Base-by-base conservation (phyloP, 2,888 invertebrate species). In the Buathra laborator region DNA sequence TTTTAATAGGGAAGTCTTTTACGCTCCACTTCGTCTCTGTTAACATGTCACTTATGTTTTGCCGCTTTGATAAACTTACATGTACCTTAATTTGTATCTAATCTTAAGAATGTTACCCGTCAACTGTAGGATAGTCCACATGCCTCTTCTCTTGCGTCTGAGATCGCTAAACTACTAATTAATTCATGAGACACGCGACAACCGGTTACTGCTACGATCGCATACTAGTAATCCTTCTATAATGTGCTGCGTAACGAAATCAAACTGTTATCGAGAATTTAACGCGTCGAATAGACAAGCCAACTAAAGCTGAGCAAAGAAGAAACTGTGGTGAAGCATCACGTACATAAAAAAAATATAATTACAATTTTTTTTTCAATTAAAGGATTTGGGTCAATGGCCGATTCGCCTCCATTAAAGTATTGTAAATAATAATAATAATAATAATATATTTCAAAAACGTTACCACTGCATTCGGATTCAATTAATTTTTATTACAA, bases 161-260 rank as follows among this genome's bases (percentile, higher is more conserved):
- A 14, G 29, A 62, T 62, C 62, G 14, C 62, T 62, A 29, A 62
- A 32, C 62, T 62, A 62, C 62, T 62, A 29, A 32, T 62, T 62
- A 29, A 62, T 62, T 62, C 62, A 62, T 62, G 32, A 62, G 62
- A 62, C 62, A 62, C 62, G 62, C 29, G 32, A 32, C 32, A 62
- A 62, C 62, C 37, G 29, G 62, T 12, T 32, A 62, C 29, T 29
- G 62, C 62, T 29, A 62, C 32, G 3, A 29, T 62, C 62, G 24
- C 62, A 29, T 32, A 12, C 62, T 14, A 62, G n/a, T 62, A n/a
- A 62, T 62, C 14, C 32, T 62, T 32, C 29, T 62, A 29, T 14
- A 62, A 62, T 32, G 14, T 12, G 12, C 24, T 32, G 62, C 5
- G 29, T 62, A 62, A 32, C 62, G n/a, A 62, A 62, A 29, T 0